Evolutionary conservation across 2,797 vertebrate genomes (phyloP).

Genomic region (Threskiornis aethiopicus): DNA sequence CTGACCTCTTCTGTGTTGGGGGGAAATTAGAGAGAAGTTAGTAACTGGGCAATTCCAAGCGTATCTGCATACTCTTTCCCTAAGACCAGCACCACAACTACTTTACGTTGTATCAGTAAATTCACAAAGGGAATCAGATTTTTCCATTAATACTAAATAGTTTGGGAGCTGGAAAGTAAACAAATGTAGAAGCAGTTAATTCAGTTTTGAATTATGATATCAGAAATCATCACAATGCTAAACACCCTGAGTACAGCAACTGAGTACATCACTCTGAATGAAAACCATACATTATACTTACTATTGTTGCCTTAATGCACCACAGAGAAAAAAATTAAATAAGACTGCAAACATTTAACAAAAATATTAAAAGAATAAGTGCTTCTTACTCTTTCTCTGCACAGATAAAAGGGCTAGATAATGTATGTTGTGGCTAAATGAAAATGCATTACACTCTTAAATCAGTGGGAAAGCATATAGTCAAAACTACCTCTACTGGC

Average conservation of each 20-base stretch:
- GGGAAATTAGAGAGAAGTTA: not conserved
- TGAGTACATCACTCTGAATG: not conserved
- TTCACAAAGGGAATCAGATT: not conserved
- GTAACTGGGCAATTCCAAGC: not conserved
- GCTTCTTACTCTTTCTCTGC: not conserved
- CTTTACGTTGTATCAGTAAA: not conserved
- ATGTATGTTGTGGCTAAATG: not conserved
- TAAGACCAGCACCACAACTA: not conserved
- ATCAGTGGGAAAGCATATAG: not conserved
- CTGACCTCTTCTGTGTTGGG: not conserved
- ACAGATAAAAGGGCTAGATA: not conserved
- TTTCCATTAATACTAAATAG: not conserved
- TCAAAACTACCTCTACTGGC: not conserved
- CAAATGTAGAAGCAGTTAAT: not conserved
- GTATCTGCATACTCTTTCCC: not conserved
- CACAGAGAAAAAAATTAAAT: not conserved
- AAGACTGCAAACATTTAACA: not conserved
- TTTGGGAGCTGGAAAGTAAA: not conserved
- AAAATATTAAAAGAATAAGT: not conserved
- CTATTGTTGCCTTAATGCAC: not conserved
- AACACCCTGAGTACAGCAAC: not conserved
- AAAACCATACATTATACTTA: not conserved
- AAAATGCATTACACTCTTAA: not conserved
- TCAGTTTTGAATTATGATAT: not conserved
- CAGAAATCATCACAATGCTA: not conserved